phyloP scores from a whole-genome alignment of 2,113 vertebrate species.

The Halcyon senegalensis region DNA sequence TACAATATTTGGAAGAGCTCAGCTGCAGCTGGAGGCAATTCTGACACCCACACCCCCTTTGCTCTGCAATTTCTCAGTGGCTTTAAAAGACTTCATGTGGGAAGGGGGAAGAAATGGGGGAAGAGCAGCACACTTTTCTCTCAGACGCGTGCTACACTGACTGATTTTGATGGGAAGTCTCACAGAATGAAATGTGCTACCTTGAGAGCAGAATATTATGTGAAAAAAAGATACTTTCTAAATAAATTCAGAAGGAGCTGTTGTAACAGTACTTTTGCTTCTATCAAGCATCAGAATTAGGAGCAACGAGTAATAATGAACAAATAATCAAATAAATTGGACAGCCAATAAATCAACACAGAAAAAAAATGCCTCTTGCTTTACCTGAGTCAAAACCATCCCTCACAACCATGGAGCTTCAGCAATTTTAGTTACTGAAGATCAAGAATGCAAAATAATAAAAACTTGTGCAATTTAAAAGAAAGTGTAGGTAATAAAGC shows the following conservation, averaged over 20 bases:
- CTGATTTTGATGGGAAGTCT: background rate
- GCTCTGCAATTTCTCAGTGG: background rate
- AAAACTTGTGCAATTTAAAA: background rate
- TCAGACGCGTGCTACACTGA: background rate
- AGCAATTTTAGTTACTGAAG: background rate
- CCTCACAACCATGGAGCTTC: background rate
- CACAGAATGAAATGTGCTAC: background rate
- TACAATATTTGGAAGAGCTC: background rate
- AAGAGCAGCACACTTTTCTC: background rate
- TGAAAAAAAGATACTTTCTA: background rate
- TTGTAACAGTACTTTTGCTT: background rate
- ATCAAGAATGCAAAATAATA: slow-evolving; percentile 5
- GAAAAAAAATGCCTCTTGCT: background rate
- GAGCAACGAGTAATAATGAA: background rate
- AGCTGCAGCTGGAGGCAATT: background rate
- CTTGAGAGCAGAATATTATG: background rate
- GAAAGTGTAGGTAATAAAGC: slow-evolving; percentile 30
- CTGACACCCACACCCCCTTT: background rate
- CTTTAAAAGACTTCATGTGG: background rate
- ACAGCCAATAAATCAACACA: background rate
- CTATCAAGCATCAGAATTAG: background rate
- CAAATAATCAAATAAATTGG: background rate
- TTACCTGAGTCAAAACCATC: background rate
- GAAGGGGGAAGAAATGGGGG: background rate
- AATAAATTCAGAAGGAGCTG: background rate